Evolutionary conservation across 1,140 invertebrate genomes (phyloP).

Genomic region (Tigriopus japonicus): DNA sequence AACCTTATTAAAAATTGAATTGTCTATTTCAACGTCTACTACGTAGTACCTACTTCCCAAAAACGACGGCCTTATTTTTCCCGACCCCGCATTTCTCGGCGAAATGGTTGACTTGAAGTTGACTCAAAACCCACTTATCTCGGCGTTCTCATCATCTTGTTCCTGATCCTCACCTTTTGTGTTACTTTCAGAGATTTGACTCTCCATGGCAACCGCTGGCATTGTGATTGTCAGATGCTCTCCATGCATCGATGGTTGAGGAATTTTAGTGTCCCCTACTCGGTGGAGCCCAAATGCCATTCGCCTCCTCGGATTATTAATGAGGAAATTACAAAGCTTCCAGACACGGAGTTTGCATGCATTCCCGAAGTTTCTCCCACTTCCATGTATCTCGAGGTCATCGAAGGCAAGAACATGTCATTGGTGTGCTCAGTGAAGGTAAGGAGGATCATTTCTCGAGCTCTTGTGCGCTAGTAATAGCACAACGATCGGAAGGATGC

Average conservation of each 20-base stretch:
- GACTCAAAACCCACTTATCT: no score
- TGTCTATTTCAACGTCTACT: no score
- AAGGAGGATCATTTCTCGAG: neutral
- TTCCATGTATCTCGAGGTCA: conserved; percentile 24
- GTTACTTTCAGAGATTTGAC: conserved; percentile 39
- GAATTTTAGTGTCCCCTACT: conserved; percentile 56
- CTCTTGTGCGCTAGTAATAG: no score
- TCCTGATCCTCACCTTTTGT: no score
- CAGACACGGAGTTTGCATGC: conserved; percentile 66
- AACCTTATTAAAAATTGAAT: no score
- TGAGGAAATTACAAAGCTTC: conserved; percentile 43
- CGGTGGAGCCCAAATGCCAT: conserved; percentile 50
- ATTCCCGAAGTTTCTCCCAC: conserved; percentile 48
- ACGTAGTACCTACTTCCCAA: no score
- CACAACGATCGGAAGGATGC: no score
- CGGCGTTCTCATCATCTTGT: no score
- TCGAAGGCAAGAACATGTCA: conserved; percentile 20
- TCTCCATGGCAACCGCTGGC: conserved; percentile 75
- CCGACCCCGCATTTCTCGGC: no score
- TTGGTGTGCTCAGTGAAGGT: conserved; percentile 17
- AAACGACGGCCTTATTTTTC: no score
- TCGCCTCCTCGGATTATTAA: conserved; percentile 28
- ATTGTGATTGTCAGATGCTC: conserved; percentile 64
- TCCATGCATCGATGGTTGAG: conserved; percentile 64
- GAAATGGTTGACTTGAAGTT: no score